A percentile compares a stretch with the other conserved stretches of the same genome.
Conservation (phyloP, 2,888 invertebrate genomes). For the Ditylenchus weischeri region DNA sequence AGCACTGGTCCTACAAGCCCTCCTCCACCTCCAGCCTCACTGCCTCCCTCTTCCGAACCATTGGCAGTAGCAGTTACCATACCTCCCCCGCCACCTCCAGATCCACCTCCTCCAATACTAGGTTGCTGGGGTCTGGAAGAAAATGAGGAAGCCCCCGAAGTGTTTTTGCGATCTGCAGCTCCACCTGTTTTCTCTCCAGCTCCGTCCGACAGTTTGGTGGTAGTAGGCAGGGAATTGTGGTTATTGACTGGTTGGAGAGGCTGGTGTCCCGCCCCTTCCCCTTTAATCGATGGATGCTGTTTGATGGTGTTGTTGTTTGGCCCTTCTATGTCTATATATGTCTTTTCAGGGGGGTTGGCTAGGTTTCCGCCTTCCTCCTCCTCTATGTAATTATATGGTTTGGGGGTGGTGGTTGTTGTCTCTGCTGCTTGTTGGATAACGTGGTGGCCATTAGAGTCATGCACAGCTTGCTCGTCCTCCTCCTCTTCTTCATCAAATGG, state of each 20-base stretch:
- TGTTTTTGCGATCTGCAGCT: too few relatives aligned
- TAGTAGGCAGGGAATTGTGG: too few relatives aligned
- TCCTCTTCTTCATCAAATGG: conserved; percentile 28
- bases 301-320: too few relatives aligned
- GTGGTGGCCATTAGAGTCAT: conserved; percentile 20
- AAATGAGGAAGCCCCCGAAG: too few relatives aligned
- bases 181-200: too few relatives aligned
- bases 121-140: too few relatives aligned
- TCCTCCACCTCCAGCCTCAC: background rate
- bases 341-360: background rate
- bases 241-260: too few relatives aligned
- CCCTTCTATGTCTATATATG: too few relatives aligned
- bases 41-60: conserved; percentile 3
- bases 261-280: too few relatives aligned
- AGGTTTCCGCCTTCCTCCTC: background rate
- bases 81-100: conserved; percentile 20
- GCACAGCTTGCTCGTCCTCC: conserved; percentile 4
- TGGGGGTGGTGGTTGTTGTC: background rate
- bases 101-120: conserved; percentile 2
- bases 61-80: conserved; percentile 10
- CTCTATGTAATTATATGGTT: background rate
- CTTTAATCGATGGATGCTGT: too few relatives aligned
- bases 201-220: too few relatives aligned
- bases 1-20: conserved; percentile 34
- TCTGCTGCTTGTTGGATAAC: conserved; percentile 10